Evolutionary conservation across 2,113 vertebrate species (phyloP).

Genomic region (Calidris pygmaea): DNA sequence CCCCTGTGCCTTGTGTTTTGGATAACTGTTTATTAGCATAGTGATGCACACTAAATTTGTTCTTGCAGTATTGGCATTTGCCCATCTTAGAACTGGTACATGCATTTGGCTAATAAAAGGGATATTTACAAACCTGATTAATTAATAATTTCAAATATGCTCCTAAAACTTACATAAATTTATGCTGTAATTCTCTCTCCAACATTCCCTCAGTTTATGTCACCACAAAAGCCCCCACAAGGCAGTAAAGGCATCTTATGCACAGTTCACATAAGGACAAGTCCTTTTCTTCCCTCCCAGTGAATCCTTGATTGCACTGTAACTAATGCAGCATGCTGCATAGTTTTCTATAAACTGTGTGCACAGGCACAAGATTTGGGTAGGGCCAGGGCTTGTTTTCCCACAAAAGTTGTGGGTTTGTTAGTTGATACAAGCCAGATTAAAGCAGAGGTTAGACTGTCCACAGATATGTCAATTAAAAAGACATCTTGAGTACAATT

Average conservation of each 20-base stretch:
- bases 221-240: background rate
- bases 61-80: background rate
- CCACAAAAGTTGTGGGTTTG: background rate
- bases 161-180: background rate
- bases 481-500: background rate
- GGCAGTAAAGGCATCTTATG: slow-evolving; percentile 17
- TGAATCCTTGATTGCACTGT: slow-evolving; percentile 22
- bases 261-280: slow-evolving; percentile 49
- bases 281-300: background rate
- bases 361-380: background rate
- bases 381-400: background rate
- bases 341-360: slow-evolving; percentile 4
- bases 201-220: background rate
- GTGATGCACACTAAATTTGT: background rate
- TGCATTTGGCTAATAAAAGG: background rate
- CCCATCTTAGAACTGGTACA: background rate
- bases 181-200: background rate
- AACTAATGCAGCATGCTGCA: slow-evolving; percentile 14
- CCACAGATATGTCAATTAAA: background rate
- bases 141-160: background rate
- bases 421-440: slow-evolving; percentile 11
- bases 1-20: background rate
- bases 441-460: background rate
- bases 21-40: background rate
- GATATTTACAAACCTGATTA: background rate